Evolutionary conservation across 2,888 invertebrate species (phyloP).

Genomic region (Frankliniella intonsa): DNA sequence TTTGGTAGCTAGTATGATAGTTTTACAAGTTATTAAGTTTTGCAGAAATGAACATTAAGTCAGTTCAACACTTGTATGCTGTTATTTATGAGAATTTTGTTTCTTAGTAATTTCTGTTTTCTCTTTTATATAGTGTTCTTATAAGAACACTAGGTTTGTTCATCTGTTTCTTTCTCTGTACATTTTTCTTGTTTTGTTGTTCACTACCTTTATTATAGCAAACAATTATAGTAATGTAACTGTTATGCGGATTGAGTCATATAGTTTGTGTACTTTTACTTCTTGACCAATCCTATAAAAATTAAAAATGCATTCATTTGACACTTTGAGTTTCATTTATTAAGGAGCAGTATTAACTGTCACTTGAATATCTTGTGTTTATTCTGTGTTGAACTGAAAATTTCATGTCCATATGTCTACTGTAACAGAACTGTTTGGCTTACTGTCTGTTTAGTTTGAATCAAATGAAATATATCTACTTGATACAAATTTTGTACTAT

Average conservation of each 20-base stretch:
- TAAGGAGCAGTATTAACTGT: constrained; percentile 7
- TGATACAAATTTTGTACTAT: constrained; percentile 25
- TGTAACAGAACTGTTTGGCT: constrained; percentile 5
- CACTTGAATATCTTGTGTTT: constrained; percentile 7
- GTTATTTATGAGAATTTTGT: background rate
- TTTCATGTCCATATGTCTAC: constrained; percentile 1
- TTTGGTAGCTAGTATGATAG: constrained; percentile 9
- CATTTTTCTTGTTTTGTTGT: background rate
- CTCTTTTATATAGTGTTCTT: background rate
- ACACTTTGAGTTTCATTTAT: no score
- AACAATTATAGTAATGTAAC: background rate
- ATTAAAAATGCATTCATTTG: background rate
- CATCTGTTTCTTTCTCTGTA: background rate
- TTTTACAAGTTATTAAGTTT: background rate
- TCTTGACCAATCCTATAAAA: constrained; percentile 10
- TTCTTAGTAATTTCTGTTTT: background rate
- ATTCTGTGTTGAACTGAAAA: constrained; percentile 4
- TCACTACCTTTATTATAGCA: background rate
- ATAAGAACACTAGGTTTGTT: background rate
- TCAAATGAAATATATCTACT: constrained; percentile 18
- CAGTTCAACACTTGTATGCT: background rate
- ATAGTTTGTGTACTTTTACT: constrained; percentile 2
- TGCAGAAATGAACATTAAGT: background rate
- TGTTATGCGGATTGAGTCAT: background rate
- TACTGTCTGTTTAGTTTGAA: constrained; percentile 14